phyloP scores from a whole-genome alignment of 2,113 vertebrate species.

The Lepidothrix coronata region DNA sequence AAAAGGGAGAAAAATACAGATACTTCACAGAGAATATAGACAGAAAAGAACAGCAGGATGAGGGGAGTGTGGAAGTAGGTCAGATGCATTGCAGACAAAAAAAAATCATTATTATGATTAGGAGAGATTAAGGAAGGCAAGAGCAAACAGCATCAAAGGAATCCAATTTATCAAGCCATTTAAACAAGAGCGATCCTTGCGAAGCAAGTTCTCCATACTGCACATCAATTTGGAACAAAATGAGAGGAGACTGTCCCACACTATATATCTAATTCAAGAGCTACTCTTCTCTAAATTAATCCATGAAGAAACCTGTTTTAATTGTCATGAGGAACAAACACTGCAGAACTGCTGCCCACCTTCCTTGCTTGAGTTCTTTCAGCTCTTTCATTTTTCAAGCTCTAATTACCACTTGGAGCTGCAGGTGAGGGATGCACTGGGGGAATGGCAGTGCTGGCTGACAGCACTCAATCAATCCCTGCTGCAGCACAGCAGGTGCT shows the following conservation, averaged over 20 bases:
- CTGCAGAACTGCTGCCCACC: background rate
- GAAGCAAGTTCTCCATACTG: background rate
- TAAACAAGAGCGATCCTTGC: background rate
- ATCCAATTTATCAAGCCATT: conserved; percentile 40
- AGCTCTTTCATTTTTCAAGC: background rate
- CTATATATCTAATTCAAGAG: background rate
- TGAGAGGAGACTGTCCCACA: background rate
- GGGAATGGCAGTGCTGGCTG: background rate
- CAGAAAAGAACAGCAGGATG: background rate
- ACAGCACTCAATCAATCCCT: background rate
- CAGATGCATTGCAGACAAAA: conserved; percentile 26
- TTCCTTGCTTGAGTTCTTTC: background rate
- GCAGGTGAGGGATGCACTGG: background rate
- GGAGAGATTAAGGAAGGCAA: conserved; percentile 42
- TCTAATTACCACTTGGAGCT: background rate
- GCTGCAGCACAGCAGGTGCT: background rate
- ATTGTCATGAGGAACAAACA: background rate
- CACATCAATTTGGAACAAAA: background rate
- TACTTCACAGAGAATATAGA: background rate
- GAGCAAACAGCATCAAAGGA: conserved; percentile 37
- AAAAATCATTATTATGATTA: conserved; percentile 41
- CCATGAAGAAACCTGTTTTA: background rate
- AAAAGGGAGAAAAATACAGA: background rate
- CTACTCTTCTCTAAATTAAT: background rate
- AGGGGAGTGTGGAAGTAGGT: conserved; percentile 37